Percentiles rank a stretch among this genome's conserved stretches.
Evolutionary conservation across 92 coral and sea anemone species (phyloP).

Genomic region (Porites divaricata): DNA sequence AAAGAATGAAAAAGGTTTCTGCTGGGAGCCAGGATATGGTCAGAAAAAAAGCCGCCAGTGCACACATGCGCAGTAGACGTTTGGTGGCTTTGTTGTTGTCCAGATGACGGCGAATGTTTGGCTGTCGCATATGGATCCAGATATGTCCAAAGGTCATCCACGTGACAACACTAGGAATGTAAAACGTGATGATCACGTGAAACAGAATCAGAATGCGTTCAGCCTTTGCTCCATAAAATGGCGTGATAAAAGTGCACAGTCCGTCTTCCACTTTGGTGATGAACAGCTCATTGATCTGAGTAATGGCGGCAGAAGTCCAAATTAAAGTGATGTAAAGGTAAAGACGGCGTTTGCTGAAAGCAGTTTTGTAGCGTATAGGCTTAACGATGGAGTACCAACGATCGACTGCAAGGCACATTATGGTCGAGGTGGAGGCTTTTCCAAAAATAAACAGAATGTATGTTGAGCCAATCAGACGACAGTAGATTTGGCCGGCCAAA

Average conservation of each 20-base stretch:
- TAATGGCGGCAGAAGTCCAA: slow-evolving; percentile 72
- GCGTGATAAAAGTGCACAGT: slow-evolving; percentile 55
- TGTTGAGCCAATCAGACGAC: slow-evolving; percentile 82
- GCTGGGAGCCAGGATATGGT: slow-evolving; percentile 80
- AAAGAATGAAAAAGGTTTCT: slow-evolving; percentile 70
- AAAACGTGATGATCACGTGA: slow-evolving; percentile 76
- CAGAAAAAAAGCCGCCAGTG: slow-evolving; percentile 72
- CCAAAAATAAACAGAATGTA: slow-evolving; percentile 78
- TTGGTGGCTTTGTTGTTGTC: slow-evolving; percentile 68
- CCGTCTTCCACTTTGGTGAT: slow-evolving; percentile 60
- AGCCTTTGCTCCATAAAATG: slow-evolving; percentile 60
- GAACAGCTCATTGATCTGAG: slow-evolving; percentile 73
- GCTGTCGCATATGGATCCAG: slow-evolving; percentile 57
- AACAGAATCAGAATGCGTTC: slow-evolving; percentile 64
- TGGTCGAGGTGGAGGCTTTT: slow-evolving; percentile 80
- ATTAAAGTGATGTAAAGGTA: slow-evolving; percentile 64
- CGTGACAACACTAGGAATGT: slow-evolving; percentile 78
- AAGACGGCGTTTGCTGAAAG: slow-evolving; percentile 64
- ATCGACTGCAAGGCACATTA: slow-evolving; percentile 81
- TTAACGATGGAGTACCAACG: slow-evolving; percentile 80
- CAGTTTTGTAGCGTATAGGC: slow-evolving; percentile 75
- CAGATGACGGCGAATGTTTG: slow-evolving; percentile 58
- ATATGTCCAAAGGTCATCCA: slow-evolving; percentile 80
- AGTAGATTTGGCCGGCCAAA: slow-evolving; percentile 73
- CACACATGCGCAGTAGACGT: slow-evolving; percentile 88